Base-by-base conservation (phyloP, 2,797 vertebrate species). In the Manis javanica region DNA sequence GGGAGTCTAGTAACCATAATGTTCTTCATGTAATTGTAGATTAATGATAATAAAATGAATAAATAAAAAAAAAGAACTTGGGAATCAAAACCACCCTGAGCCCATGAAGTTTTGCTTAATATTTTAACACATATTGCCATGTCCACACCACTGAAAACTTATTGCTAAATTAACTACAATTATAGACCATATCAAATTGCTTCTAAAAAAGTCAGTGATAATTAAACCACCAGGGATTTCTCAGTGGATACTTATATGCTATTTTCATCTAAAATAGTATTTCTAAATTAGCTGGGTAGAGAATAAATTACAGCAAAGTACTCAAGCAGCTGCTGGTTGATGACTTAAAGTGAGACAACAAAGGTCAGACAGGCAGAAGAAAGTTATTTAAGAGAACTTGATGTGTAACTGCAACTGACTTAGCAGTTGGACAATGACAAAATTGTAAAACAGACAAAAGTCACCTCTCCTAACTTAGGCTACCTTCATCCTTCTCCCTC, bases 211-310 rank as follows among this genome's bases (percentile, higher is more conserved):
- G 77, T 72, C 83, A 87, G 90, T 55, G 66, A 97, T 96, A 97
- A 98, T 97, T 97, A 97, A 97, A 95, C 82, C 95, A 92, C 59
- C 57, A 87, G 88, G 86, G 88, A 96, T 91, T 97, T 96, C 74
- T 96, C 95, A 89, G 75, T 91, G 31, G 68, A 90, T 92, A 91
- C 39, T 85, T 95, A 69, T 42, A 18, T 39, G 81, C 29, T 87
- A 92, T 95, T 96, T 97, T 94, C 59, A 89, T 95, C 90, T 95
- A 90, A 96, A 95, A 97, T 15, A 92, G 29, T 86, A 95, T 91
- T 96, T 95, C 86, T 95, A 93, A 95, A 96, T 96, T 89, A 89
- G 92, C 51, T 92, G 49, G 95, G 71, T 93, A 86, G 51, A 83
- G 51, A 96, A 81, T 7, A 96, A 71, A 96, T 96, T 71, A 96